Conservation (phyloP, 2,888 invertebrate species). For the Mythimna impura region DNA sequence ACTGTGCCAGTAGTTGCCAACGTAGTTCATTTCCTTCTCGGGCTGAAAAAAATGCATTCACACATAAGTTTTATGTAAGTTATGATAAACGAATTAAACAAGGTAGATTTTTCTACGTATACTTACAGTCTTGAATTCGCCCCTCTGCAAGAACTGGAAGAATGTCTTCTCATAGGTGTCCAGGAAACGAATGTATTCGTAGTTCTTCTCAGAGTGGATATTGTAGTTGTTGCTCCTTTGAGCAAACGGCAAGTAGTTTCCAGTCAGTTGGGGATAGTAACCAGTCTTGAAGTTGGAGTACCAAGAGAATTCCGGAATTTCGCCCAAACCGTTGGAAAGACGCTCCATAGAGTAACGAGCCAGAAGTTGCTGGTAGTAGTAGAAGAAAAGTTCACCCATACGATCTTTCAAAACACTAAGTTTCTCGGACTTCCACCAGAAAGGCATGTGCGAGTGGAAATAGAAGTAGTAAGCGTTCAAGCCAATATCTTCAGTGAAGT, state of each 20-base stretch:
- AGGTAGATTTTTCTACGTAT: neutral
- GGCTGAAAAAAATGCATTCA: slow-evolving; percentile 71
- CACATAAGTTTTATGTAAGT: neutral
- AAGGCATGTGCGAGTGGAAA: slow-evolving; percentile 91
- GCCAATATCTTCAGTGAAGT: slow-evolving; percentile 93
- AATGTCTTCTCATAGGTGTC: slow-evolving; percentile 90
- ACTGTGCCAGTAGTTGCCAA: slow-evolving; percentile 90
- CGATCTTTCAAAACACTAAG: slow-evolving; percentile 87
- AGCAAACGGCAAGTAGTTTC: slow-evolving; percentile 85
- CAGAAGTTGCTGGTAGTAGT: slow-evolving; percentile 92
- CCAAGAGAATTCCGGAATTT: slow-evolving; percentile 91
- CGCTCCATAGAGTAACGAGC: slow-evolving; percentile 93
- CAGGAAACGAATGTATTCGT: slow-evolving; percentile 89
- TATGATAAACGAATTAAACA: neutral
- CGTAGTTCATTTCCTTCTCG: slow-evolving; percentile 85
- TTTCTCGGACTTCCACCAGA: slow-evolving; percentile 91
- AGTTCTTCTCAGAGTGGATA: slow-evolving; percentile 86
- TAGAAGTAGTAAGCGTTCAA: slow-evolving; percentile 92
- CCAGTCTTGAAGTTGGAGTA: slow-evolving; percentile 90
- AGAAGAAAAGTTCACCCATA: slow-evolving; percentile 92
- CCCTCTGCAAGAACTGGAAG: slow-evolving; percentile 88
- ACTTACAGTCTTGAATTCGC: slow-evolving; percentile 91
- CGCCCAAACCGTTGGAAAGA: slow-evolving; percentile 91
- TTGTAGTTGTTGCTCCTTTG: slow-evolving; percentile 91
- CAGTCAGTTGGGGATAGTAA: slow-evolving; percentile 73